Base-by-base conservation (phyloP, 2,888 invertebrate species). In the Caenorhabditis virilis region DNA sequence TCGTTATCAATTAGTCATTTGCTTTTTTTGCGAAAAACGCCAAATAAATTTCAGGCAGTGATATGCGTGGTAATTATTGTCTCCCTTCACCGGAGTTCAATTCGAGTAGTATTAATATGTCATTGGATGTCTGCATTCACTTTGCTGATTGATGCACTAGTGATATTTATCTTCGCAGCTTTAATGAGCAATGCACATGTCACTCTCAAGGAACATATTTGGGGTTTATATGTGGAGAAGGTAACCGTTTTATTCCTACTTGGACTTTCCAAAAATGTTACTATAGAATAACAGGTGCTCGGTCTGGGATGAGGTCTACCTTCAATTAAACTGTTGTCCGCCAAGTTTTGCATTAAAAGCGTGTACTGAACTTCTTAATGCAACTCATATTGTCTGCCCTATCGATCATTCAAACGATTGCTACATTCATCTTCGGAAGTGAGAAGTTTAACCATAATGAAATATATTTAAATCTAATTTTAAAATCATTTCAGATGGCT, bases 401-500 rank as follows among this genome's bases (percentile, higher is more conserved):
- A 20, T 13, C 5, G 50, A 58, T 27, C 50, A 51, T 20, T 54
- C 58, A 2, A 55, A 47, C n/a, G 50, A 64, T 25, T 55, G 58
- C 26, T 38, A 46, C 43, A 18, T 51, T 25, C 49, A 58, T 20
- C 46, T 64, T 26, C 49, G 47, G 16, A 54, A 55, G 63, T 63
- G 18, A 55, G 47, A 2, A 35, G 13, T n/a, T n/a, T 18, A 18
- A 6, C 20, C n/a, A 38, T 6, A 16, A 38, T 6, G 18, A 38
- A 38, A 11, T n/a, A 6, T 5, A 9, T 5, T 41, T 7, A 5
- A n/a, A 16, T 41, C 16, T 7, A 41, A n/a, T 41, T 41, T 11
- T 3, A 42, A 42, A 42, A n/a, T n/a, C n/a, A n/a, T 42, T 54
- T 7, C 15, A 63, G 63, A 30, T 64, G 64, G 64, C 51, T 64